Base-by-base conservation (phyloP, 1,140 invertebrate species). In the Globodera ellingtonae region DNA sequence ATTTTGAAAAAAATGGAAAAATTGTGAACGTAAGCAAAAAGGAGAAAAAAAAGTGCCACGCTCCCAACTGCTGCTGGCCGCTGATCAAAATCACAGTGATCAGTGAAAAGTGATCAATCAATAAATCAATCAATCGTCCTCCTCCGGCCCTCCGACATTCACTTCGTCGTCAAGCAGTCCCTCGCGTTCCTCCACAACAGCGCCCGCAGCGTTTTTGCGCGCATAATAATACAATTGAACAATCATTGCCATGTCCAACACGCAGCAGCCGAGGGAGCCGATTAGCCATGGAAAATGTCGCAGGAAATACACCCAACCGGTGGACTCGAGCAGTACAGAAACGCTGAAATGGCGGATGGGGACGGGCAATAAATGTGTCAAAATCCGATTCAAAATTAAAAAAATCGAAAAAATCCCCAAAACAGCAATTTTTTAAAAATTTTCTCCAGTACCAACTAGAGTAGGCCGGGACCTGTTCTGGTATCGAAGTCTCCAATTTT, bases 201-300 rank as follows among this genome's bases (percentile, higher is more conserved):
- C 56, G 56, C 62, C 77, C 50, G 46, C 21, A 10, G 46, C 47
- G 66, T 70, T 78, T n/a, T 65, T 86, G 6, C 83, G 79, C 21
- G 79, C 72, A 75, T 88, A 88, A 66, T 89, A 83, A 69, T 86
- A 89, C 74, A 85, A 87, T 75, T 89, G 88, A 21, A n/a, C 79
- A 59, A 89, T 86, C 62, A 89, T 84, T 47, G 85, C 75, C 15
- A 78, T 78, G 75, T 89, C 87, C 59, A 89, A 89, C 65, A 82
- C 78, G 72, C 87, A 89, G 74, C 88, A 89, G 44, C 88, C 87
- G 0, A 89, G 79, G 82, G 79, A 83, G 44, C 87, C 88, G n/a
- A 81, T 83, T 21, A 89, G 67, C 87, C 87, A 89, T 0, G 87
- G 87, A 2, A 89, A 76, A 79, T 89, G 87, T n/a, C 86, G 83